Evolutionary conservation across 1,140 invertebrate genomes (phyloP).

Genomic region (Riptortus pedestris): DNA sequence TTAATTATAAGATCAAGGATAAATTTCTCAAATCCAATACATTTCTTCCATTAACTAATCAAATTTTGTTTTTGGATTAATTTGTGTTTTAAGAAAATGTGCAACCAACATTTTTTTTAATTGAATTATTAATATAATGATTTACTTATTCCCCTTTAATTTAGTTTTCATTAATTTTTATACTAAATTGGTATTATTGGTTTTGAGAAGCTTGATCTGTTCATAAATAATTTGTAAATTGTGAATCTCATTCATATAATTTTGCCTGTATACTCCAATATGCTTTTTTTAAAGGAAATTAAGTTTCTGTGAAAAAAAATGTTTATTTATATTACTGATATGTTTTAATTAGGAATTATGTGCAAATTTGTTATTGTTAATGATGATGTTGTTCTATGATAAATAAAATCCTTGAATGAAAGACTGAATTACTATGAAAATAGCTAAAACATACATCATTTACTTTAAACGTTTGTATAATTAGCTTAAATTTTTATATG

Average conservation of each 20-base stretch:
- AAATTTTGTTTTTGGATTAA: too few species aligned
- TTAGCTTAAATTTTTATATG: too few species aligned
- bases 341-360: not conserved
- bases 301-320: not conserved
- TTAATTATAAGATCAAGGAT: too few species aligned
- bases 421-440: not conserved
- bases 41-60: too few species aligned
- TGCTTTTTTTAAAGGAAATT: not conserved
- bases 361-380: not conserved
- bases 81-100: too few species aligned
- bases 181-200: not conserved
- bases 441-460: not conserved
- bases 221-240: not conserved
- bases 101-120: too few species aligned
- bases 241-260: not conserved
- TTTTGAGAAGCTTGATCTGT: not conserved
- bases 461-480: too few species aligned
- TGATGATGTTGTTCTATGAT: not conserved
- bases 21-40: too few species aligned
- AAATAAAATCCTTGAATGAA: not conserved
- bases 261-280: not conserved
- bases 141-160: too few species aligned
- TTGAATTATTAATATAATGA: too few species aligned
- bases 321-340: not conserved
- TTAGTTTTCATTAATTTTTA: too few species aligned